A percentile compares a stretch with the other conserved stretches of the same genome.
These are phyloP conservation scores for Ursus arctos DNA, from an alignment of 2,113 vertebrate species.

Conservation along the genomic window DNA sequence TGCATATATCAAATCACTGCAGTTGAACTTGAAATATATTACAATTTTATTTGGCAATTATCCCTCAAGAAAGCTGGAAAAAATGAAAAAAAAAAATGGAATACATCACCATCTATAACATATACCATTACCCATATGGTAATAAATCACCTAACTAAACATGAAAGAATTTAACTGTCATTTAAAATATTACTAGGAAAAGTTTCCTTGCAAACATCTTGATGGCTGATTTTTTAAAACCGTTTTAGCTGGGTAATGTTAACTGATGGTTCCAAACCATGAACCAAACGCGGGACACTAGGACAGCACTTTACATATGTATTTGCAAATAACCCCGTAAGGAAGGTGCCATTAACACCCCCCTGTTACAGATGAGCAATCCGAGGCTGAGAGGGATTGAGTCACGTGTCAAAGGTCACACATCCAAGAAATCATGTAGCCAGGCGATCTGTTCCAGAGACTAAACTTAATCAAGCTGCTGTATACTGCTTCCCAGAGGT, in stretches of 20 bases:
- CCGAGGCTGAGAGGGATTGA: not conserved
- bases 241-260: not conserved
- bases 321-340: not conserved
- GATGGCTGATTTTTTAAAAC: not conserved
- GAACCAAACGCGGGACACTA: not conserved
- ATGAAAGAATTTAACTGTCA: not conserved
- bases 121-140: not conserved
- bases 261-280: not conserved
- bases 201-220: not conserved
- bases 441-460: not conserved
- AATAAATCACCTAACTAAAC: not conserved
- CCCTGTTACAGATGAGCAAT: not conserved
- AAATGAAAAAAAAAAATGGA: not conserved
- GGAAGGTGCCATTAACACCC: not conserved
- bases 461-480: not conserved
- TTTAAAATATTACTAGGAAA: not conserved
- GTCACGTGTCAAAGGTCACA: not conserved
- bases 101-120: not conserved
- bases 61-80: not conserved
- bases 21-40: not conserved
- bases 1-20: not conserved
- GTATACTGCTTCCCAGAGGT: not conserved
- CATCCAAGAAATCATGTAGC: not conserved
- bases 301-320: not conserved
- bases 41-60: not conserved